Evolutionary conservation across 2,113 vertebrate species (phyloP), one percentile per base, ranked within the genome.

Genomic region (Alouatta palliata): DNA sequence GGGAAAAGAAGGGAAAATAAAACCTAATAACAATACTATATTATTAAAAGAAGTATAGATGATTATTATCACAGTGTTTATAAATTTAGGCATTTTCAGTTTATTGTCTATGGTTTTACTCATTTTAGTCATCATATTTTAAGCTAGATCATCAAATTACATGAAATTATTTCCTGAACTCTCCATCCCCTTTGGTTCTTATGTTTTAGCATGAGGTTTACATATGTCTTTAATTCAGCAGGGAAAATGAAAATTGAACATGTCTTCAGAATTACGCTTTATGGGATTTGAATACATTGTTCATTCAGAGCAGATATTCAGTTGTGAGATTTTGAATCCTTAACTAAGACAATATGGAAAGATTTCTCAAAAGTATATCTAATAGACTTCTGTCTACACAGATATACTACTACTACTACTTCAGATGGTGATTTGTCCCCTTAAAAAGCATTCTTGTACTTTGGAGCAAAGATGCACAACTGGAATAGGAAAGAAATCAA

Each of bases 251-350:
- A 95, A 94, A 58, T 45, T 16, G 5, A 75, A 21, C 83, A 8
- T 43, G 5, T 83, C 43, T 90, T 79, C 35, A 35, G 56, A 68
- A 66, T 71, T 73, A 30, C 27, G 66, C 77, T 87, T 91, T 81
- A 40, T 94, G 49, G 37, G 56, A 90, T 95, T 87, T 75, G 73
- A 84, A 87, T 83, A 61, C 43, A n/a, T 70, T 77, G 25, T 94
- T 92, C 27, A 58, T 80, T 87, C 61, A 89, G 76, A 81, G 80
- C 45, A 79, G 58, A 25, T 85, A 52, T 13, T 49, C 66, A 35
- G 47, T 23, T 58, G 30, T 75, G 6, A 85, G 56, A 87, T 58
- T 85, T 95, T 71, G 49, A 87, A 90, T 30, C n/a, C 73, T 64
- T 91, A 47, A 76, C 49, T 40, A 68, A 37, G 56, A 91, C 40